A percentile compares a stretch with the other conserved stretches of the same genome.
phyloP scores from a whole-genome alignment of 2,113 vertebrate genomes.

The Sphyrna mokarran region DNA sequence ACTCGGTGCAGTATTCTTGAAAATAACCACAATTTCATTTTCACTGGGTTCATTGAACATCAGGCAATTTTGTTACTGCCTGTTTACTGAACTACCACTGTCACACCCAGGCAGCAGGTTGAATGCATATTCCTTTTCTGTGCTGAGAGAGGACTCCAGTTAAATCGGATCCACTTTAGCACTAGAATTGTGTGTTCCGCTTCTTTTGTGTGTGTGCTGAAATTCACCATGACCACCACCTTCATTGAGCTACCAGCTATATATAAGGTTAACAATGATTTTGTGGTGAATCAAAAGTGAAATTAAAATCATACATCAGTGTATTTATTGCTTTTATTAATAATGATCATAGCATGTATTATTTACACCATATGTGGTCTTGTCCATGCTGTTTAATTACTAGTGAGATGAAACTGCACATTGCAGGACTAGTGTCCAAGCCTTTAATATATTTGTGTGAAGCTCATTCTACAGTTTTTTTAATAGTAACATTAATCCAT shows the following conservation, averaged over 20 bases:
- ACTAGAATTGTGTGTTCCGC: neutral
- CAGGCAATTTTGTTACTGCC: neutral
- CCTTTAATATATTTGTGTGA: neutral
- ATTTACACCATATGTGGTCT: neutral
- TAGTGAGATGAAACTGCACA: neutral
- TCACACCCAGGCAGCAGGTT: neutral
- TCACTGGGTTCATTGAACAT: neutral
- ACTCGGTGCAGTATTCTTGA: neutral
- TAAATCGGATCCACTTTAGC: neutral
- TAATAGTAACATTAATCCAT: neutral
- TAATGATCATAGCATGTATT: neutral
- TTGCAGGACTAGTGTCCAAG: neutral
- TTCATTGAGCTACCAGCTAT: neutral
- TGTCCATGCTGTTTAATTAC: neutral
- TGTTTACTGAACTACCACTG: neutral
- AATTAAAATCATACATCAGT: constrained; percentile 19
- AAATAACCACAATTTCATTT: neutral
- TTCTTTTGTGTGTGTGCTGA: neutral
- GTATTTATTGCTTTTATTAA: neutral
- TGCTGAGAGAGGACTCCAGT: neutral
- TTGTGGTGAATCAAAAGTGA: neutral
- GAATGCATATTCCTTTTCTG: neutral
- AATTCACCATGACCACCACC: neutral
- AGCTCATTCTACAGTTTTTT: neutral
- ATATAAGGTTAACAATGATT: neutral